Evolutionary conservation across 2,113 vertebrate genomes (phyloP).

Genomic region (Elephas maximus): DNA sequence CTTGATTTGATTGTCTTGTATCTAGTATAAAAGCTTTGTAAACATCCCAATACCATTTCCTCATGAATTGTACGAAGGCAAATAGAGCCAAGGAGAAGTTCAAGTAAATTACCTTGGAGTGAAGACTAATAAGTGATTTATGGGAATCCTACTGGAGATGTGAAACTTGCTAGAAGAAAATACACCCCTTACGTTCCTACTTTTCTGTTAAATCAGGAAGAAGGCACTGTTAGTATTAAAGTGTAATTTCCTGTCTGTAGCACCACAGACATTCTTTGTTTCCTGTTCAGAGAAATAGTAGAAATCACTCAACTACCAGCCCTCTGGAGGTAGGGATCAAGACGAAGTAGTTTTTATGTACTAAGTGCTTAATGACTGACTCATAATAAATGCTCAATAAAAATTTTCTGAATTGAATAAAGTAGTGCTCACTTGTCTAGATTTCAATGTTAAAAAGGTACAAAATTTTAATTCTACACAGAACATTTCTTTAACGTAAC

Average conservation of each 20-base stretch:
- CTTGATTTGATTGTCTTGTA: conserved; percentile 57
- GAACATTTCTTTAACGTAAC: conserved; percentile 11
- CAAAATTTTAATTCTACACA: conserved; percentile 20
- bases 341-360: neutral
- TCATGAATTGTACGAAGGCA: conserved; percentile 57
- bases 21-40: conserved; percentile 62
- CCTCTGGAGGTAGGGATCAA: neutral
- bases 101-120: conserved; percentile 37
- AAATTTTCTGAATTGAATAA: neutral
- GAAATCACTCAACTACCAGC: neutral
- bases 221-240: conserved; percentile 52
- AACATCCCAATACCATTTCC: conserved; percentile 56
- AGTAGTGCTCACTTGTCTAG: neutral
- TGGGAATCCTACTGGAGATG: conserved; percentile 56
- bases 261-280: conserved; percentile 11
- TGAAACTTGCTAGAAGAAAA: conserved; percentile 31
- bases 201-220: conserved; percentile 70
- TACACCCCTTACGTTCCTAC: conserved; percentile 6
- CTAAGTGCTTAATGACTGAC: neutral
- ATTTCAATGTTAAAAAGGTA: conserved; percentile 43
- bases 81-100: conserved; percentile 48
- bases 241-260: conserved; percentile 73
- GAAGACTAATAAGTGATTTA: conserved; percentile 36
- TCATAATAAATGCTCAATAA: conserved; percentile 26
- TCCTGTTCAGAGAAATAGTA: conserved; percentile 33